Evolutionary conservation across 2,888 invertebrate genomes (phyloP).

Genomic region (Falcaria lacertinaria): DNA sequence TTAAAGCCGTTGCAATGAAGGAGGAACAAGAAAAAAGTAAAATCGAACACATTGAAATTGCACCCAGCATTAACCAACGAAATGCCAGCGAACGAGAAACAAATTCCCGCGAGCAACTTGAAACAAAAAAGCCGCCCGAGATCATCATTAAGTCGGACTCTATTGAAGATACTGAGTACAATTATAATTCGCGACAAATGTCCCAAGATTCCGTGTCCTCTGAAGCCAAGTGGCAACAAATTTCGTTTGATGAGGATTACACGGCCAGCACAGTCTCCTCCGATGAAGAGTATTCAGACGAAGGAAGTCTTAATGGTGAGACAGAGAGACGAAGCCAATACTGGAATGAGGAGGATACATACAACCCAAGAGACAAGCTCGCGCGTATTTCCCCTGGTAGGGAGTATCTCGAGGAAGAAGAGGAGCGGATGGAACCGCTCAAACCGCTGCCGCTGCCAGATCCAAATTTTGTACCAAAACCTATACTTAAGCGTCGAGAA

Average conservation of each 20-base stretch:
- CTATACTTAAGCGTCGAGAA: conserved; percentile 85
- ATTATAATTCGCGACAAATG: conserved; percentile 37
- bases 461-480: conserved; percentile 87
- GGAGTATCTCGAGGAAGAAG: conserved; percentile 47
- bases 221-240: conserved; percentile 68
- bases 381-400: conserved; percentile 40
- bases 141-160: conserved; percentile 58
- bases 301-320: conserved; percentile 60
- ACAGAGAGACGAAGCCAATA: conserved; percentile 45
- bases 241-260: conserved; percentile 80
- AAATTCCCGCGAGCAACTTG: conserved; percentile 16
- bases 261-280: conserved; percentile 82
- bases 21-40: conserved; percentile 79
- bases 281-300: conserved; percentile 65
- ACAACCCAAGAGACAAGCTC: conserved; percentile 82
- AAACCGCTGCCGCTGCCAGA: conserved; percentile 83
- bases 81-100: conserved; percentile 19
- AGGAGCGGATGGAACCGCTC: conserved; percentile 74
- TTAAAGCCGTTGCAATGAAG: conserved; percentile 87
- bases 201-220: conserved; percentile 50
- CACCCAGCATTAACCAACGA: conserved; percentile 37
- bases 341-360: conserved; percentile 82
- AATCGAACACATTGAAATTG: conserved; percentile 54
- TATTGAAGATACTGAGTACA: conserved; percentile 46
- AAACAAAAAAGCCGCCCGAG: conserved; percentile 34